phyloP scores from a whole-genome alignment of 2,888 invertebrate genomes.

The Cylindroiulus punctatus region DNA sequence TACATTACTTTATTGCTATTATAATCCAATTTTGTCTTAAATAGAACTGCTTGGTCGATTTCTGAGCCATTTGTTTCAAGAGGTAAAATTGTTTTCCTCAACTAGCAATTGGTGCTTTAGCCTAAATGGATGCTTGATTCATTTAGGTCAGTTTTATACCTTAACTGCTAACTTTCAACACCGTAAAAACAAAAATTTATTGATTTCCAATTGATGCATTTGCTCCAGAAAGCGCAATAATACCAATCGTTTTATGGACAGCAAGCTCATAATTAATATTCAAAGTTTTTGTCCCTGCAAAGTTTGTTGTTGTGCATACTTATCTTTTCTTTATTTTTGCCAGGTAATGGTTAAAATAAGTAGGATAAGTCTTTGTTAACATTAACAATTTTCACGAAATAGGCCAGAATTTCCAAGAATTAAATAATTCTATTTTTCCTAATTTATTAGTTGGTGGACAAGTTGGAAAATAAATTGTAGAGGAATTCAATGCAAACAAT shows the following conservation, averaged over 20 bases:
- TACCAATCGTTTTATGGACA: too few relatives aligned
- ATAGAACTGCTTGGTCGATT: background rate
- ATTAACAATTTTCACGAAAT: background rate
- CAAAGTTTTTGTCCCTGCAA: too few relatives aligned
- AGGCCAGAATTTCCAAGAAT: background rate
- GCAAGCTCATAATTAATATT: too few relatives aligned
- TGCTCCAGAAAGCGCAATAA: background rate
- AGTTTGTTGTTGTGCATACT: background rate
- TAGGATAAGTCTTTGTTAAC: background rate
- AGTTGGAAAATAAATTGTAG: conserved; percentile 9
- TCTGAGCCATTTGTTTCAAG: background rate
- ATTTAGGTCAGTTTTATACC: too few relatives aligned
- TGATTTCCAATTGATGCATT: background rate
- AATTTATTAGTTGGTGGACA: conserved; percentile 31
- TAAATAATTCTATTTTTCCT: conserved; percentile 7
- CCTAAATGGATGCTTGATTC: background rate
- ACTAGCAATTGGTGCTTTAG: background rate
- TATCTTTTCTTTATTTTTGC: background rate
- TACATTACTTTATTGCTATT: background rate
- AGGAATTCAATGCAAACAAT: conserved; percentile 23
- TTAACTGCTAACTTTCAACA: background rate
- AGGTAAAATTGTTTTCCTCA: background rate
- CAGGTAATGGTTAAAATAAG: background rate
- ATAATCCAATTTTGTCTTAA: background rate
- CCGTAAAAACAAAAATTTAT: background rate